Evolutionary conservation across 2,888 invertebrate species (phyloP).

Genomic region (Chelonus formosanus): DNA sequence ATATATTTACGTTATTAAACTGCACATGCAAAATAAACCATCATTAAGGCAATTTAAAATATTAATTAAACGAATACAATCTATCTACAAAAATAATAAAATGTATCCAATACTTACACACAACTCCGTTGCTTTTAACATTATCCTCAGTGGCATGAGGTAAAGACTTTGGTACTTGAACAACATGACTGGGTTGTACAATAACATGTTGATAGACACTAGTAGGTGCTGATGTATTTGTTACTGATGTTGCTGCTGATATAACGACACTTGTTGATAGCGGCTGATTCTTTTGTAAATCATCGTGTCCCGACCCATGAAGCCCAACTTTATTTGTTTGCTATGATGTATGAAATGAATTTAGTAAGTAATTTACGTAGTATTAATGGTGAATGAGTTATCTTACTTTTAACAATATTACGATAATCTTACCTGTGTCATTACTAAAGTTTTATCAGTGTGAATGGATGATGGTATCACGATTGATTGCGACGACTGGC

Average conservation of each 20-base stretch:
- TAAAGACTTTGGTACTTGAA: slow-evolving; percentile 70
- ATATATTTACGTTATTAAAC: too few relatives aligned
- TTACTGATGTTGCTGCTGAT: slow-evolving; percentile 55
- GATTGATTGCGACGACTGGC: slow-evolving; percentile 55
- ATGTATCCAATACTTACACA: slow-evolving; percentile 52
- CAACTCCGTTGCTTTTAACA: slow-evolving; percentile 58
- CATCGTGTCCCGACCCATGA: slow-evolving; percentile 49
- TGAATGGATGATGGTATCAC: slow-evolving; percentile 52
- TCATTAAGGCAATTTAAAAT: too few relatives aligned
- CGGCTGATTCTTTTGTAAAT: slow-evolving; percentile 53
- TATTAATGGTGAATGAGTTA: background rate
- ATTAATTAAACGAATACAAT: too few relatives aligned
- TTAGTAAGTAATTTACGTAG: background rate
- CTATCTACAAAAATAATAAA: too few relatives aligned
- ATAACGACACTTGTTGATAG: slow-evolving; percentile 56
- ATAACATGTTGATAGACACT: slow-evolving; percentile 74
- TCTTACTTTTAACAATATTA: background rate
- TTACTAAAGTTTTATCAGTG: slow-evolving; percentile 52
- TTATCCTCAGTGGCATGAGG: slow-evolving; percentile 56
- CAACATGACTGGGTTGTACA: slow-evolving; percentile 81
- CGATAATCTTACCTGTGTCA: slow-evolving; percentile 51
- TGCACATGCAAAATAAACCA: too few relatives aligned
- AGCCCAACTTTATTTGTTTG: slow-evolving; percentile 55
- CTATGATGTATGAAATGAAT: background rate
- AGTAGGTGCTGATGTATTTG: slow-evolving; percentile 56